These are phyloP conservation scores for Temnothorax nylanderi DNA, from an alignment of 1,140 invertebrate species.

Conservation along the genomic window DNA sequence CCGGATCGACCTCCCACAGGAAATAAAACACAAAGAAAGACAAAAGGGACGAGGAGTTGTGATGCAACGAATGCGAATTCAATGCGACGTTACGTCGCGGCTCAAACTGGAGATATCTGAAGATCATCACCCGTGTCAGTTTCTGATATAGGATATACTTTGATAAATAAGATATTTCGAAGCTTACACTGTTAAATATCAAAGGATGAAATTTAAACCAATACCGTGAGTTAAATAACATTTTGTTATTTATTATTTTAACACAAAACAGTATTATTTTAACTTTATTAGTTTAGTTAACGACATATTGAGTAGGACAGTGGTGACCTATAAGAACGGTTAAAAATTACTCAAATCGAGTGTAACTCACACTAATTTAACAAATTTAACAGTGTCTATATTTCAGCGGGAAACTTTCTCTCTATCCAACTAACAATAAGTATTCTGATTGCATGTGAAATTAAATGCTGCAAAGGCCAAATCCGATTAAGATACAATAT, in stretches of 20 bases:
- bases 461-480: not conserved
- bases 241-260: too few species aligned
- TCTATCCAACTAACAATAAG: not conserved
- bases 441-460: not conserved
- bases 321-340: too few species aligned
- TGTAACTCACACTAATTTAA: too few species aligned
- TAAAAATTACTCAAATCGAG: too few species aligned
- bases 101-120: too few species aligned
- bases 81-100: not conserved
- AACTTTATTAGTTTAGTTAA: too few species aligned
- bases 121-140: not conserved
- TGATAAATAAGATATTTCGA: not conserved
- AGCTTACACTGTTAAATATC: not conserved
- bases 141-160: not conserved
- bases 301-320: too few species aligned
- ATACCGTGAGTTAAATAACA: too few species aligned
- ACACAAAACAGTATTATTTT: too few species aligned
- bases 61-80: conserved; percentile 12
- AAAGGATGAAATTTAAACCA: too few species aligned
- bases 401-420: not conserved
- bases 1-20: not conserved
- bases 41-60: not conserved
- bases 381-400: not conserved
- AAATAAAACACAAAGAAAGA: not conserved
- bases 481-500: not conserved